phyloP scores from a whole-genome alignment of 2,797 vertebrate species.

The Pseudochaenichthys georgianus region DNA sequence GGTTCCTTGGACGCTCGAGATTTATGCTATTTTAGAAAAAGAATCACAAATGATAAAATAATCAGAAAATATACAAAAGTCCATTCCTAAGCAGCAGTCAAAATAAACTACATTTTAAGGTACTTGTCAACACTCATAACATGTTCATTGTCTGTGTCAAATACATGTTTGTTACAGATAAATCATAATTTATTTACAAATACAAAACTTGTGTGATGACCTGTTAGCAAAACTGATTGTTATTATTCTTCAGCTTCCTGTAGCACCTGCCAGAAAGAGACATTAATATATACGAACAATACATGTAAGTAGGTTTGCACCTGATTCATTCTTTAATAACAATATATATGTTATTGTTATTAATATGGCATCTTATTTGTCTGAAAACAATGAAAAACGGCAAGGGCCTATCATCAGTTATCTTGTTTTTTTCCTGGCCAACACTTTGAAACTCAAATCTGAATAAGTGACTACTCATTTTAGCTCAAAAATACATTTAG shows the following conservation, averaged over 20 bases:
- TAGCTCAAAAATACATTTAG: too few relatives aligned
- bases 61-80: background rate
- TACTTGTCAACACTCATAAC: background rate
- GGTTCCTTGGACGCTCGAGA: fast-evolving
- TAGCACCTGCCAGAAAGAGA: too few relatives aligned
- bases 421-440: background rate
- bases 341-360: background rate
- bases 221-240: too few relatives aligned
- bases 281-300: background rate
- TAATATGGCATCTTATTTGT: background rate
- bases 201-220: too few relatives aligned
- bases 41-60: background rate
- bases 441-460: background rate
- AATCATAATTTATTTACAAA: background rate
- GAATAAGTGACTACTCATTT: too few relatives aligned
- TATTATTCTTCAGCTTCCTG: too few relatives aligned
- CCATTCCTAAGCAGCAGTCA: background rate
- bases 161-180: too few relatives aligned
- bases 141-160: background rate
- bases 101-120: background rate
- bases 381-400: background rate
- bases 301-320: background rate
- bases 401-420: background rate
- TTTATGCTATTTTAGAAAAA: too few relatives aligned
- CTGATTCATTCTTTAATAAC: background rate